Percentiles rank a stretch among this genome's conserved stretches.
Evolutionary conservation across 2,113 vertebrate species (phyloP).

Genomic region (Ageneiosus marmoratus): DNA sequence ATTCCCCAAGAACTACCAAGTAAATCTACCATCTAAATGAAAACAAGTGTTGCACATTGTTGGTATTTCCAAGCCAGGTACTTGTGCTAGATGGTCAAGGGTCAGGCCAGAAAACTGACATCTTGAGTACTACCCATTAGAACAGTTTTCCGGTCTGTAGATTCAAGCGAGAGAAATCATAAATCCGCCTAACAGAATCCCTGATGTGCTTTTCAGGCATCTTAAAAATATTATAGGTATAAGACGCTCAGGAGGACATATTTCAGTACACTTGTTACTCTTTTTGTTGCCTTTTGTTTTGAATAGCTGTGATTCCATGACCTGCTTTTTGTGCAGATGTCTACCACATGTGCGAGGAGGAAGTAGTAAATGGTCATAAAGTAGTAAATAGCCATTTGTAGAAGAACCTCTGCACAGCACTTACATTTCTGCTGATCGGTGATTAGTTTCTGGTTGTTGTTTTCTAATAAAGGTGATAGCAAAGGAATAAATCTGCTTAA

Average conservation of each 20-base stretch:
- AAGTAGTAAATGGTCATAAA: not conserved
- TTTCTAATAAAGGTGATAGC: not conserved
- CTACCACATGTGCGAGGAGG: slow-evolving; percentile 32
- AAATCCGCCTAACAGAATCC: slow-evolving; percentile 7
- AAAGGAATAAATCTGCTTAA: not conserved
- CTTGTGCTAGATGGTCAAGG: not conserved
- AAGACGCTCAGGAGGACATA: slow-evolving; percentile 12
- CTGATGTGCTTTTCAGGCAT: not conserved
- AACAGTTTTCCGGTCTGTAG: not conserved
- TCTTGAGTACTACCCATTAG: not conserved
- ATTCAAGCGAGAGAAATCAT: not conserved
- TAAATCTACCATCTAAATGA: too few species aligned
- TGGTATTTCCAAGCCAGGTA: too few species aligned
- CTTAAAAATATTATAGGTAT: slow-evolving; percentile 3
- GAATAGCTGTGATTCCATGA: slow-evolving; percentile 33
- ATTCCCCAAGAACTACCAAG: too few species aligned
- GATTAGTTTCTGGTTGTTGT: not conserved
- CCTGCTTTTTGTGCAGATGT: slow-evolving; percentile 42
- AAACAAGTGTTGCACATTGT: too few species aligned
- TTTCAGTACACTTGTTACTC: slow-evolving; percentile 25
- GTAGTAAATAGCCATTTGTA: not conserved
- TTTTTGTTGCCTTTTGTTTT: slow-evolving; percentile 24
- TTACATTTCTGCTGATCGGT: not conserved
- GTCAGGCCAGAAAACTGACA: not conserved
- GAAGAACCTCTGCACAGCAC: slow-evolving; percentile 25